phyloP scores from a whole-genome alignment of 2,888 invertebrate species.

The Amblyjoppa fuscipennis region DNA sequence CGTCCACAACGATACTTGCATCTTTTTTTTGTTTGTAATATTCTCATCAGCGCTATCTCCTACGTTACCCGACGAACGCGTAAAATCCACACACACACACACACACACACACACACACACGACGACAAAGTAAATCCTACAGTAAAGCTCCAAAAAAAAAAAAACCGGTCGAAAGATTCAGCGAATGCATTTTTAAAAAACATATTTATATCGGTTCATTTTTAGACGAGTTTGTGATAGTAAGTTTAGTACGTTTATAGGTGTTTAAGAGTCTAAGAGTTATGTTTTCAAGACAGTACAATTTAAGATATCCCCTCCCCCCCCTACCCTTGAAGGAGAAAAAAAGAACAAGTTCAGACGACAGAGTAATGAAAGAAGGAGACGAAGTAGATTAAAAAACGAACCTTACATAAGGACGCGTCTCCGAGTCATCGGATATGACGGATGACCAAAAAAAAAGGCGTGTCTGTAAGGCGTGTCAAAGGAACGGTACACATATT shows the following conservation, averaged over 20 bases:
- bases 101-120: conserved; percentile 20
- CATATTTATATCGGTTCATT: conserved; percentile 60
- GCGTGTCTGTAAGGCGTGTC: conserved; percentile 39
- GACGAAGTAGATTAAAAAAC: conserved; percentile 36
- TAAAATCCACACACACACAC: conserved; percentile 8
- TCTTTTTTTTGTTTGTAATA: conserved; percentile 11
- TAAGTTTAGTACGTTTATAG: conserved; percentile 70
- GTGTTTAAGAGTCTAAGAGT: conserved; percentile 57
- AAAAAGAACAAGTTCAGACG: conserved; percentile 15
- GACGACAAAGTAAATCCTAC: conserved; percentile 10
- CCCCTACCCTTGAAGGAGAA: conserved; percentile 13
- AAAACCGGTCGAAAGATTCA: conserved; percentile 46
- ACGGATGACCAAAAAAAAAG: conserved; percentile 19
- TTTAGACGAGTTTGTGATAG: conserved; percentile 74
- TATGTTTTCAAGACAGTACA: conserved; percentile 64
- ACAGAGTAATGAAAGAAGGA: background rate
- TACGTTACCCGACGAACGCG: background rate
- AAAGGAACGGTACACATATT: conserved; percentile 42
- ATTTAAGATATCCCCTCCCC: conserved; percentile 40
- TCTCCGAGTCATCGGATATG: conserved; percentile 15
- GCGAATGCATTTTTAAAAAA: conserved; percentile 54
- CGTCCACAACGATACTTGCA: conserved; percentile 15
- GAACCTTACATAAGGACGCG: conserved; percentile 9
- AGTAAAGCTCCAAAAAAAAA: conserved; percentile 20
- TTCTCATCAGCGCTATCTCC: conserved; percentile 16